Percentiles rank a stretch among this genome's conserved stretches.
These are phyloP conservation scores for Cranoglanis bouderius DNA, from an alignment of 2,113 vertebrate species.

Conservation along the genomic window DNA sequence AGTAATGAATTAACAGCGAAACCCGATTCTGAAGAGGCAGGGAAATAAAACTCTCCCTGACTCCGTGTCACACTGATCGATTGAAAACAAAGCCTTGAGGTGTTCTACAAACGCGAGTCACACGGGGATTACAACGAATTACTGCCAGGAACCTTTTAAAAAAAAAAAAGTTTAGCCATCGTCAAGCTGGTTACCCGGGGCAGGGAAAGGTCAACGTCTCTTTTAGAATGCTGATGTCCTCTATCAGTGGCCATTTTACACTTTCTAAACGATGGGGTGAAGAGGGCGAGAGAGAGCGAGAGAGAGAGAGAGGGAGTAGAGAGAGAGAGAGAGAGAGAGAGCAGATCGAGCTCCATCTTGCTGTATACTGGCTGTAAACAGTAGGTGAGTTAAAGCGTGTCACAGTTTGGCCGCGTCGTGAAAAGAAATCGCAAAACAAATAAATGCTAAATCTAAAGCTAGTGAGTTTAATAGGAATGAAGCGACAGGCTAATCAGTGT, in stretches of 20 bases:
- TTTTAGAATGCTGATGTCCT: constrained; percentile 1
- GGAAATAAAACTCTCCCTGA: background rate
- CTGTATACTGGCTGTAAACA: background rate
- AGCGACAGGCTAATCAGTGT: background rate
- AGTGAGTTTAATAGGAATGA: background rate
- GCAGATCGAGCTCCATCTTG: background rate
- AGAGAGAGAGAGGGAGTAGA: background rate
- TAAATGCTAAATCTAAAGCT: background rate
- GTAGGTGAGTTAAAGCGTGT: background rate
- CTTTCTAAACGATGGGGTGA: background rate
- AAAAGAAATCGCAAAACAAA: background rate
- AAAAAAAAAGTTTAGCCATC: background rate
- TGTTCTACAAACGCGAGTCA: constrained; percentile 18
- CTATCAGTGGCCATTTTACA: background rate
- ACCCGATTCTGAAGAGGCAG: background rate
- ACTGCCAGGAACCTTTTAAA: constrained; percentile 28
- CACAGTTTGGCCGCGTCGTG: background rate
- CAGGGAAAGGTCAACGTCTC: constrained; percentile 18
- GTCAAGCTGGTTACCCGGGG: constrained; percentile 1
- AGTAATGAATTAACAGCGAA: background rate
- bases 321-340: background rate
- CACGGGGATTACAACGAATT: constrained; percentile 21
- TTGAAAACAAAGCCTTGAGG: constrained; percentile 29
- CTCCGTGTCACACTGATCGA: constrained; percentile 16
- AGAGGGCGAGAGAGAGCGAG: background rate